A percentile compares a stretch with the other conserved stretches of the same genome.
These are phyloP conservation scores for Chamaetylas fuelleborni DNA, from an alignment of 2,113 vertebrate species.

Conservation along the genomic window DNA sequence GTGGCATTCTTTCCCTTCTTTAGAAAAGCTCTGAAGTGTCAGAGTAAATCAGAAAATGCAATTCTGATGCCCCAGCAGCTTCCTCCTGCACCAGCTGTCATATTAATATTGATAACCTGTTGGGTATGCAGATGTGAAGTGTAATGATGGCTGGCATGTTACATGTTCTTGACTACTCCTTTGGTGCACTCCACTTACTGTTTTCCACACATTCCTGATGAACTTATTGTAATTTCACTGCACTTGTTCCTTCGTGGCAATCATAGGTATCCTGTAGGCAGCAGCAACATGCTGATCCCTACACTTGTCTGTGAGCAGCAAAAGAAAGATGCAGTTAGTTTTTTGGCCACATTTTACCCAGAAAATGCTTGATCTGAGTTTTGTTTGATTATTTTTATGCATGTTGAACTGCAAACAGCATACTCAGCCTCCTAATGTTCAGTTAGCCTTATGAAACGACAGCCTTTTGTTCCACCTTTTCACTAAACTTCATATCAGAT, in stretches of 20 bases:
- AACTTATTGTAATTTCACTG: background rate
- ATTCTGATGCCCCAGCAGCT: background rate
- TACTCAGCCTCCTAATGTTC: background rate
- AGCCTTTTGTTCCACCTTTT: slow-evolving; percentile 19
- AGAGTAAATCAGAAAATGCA: background rate
- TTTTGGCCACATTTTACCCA: background rate
- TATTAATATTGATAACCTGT: background rate
- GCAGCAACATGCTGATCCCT: background rate
- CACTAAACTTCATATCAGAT: slow-evolving; percentile 9
- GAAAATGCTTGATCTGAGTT: background rate
- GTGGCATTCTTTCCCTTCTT: background rate
- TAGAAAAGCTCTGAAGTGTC: background rate
- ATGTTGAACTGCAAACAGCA: background rate
- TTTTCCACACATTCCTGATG: background rate
- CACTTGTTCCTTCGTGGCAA: background rate
- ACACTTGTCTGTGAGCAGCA: background rate
- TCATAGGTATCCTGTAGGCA: background rate
- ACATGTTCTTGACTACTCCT: background rate
- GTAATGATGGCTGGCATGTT: background rate
- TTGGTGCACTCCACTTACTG: background rate
- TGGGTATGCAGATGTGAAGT: background rate
- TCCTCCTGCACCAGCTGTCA: background rate
- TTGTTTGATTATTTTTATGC: background rate
- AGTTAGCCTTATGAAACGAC: background rate
- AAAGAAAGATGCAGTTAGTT: background rate